Percentiles rank a stretch among this genome's conserved stretches.
Conservation (phyloP, 1,140 invertebrate genomes). For the Colletes gigas region DNA sequence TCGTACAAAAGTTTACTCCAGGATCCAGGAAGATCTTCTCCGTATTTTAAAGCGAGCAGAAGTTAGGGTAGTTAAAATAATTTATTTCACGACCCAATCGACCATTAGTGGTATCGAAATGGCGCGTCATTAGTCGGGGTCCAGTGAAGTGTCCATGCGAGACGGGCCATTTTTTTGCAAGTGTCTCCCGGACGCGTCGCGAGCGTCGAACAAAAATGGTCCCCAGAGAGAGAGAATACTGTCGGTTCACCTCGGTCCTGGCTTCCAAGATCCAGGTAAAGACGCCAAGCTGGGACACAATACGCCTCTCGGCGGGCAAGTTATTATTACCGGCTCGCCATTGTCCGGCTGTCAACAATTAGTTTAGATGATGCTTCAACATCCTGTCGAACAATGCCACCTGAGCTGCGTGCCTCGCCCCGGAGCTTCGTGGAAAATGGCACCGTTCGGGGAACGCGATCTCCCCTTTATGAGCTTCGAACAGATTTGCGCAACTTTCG, state of each 20-base stretch:
- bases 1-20: too few species aligned
- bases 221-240: not conserved
- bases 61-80: too few species aligned
- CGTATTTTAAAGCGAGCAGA: too few species aligned
- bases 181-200: not conserved
- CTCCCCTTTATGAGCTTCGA: slow-evolving; percentile 15
- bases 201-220: not conserved
- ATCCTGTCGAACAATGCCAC: slow-evolving; percentile 64
- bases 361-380: slow-evolving; percentile 76
- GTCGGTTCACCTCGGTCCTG: slow-evolving; percentile 31
- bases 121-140: too few species aligned
- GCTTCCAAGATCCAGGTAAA: slow-evolving; percentile 69
- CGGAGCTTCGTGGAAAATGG: slow-evolving; percentile 46
- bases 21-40: too few species aligned
- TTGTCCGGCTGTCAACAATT: slow-evolving; percentile 78
- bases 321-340: slow-evolving; percentile 71
- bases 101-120: too few species aligned
- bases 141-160: too few species aligned
- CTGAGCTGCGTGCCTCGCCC: slow-evolving; percentile 38
- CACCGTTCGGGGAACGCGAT: slow-evolving; percentile 35
- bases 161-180: not conserved
- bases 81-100: too few species aligned
- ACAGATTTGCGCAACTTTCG: slow-evolving; percentile 30
- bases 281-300: slow-evolving; percentile 59
- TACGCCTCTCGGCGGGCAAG: slow-evolving; percentile 66